Base-by-base conservation (phyloP, 2,113 vertebrate genomes). In the Octodon degus region DNA sequence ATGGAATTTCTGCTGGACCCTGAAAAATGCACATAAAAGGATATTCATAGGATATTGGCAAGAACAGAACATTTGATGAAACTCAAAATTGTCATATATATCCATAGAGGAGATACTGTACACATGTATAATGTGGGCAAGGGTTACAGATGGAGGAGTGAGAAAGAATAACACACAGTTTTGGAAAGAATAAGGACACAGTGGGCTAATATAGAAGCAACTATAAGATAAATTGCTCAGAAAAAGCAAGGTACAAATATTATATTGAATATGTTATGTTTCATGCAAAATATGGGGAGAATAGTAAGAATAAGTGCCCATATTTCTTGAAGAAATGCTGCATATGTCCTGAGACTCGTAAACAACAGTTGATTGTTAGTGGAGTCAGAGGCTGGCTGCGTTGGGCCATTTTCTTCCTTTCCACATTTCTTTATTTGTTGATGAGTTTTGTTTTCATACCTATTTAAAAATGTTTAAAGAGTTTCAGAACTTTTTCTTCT, bases 401-500 rank as follows among this genome's bases (percentile, higher is more conserved):
- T 63, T n/a, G 22, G 50, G 32, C 17, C 4, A 47, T 16, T 90
- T 63, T 76, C 79, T 7, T 40, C 2, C 24, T 89, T 93, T 72
- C n/a, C 65, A 14, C 20, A 53, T 68, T 70, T 94, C 89, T 92
- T 79, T 47, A 43, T 14, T 43, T 30, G 68, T 92, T 86, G 24
- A 84, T 95, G 58, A 82, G 0, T 77, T 79, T 20, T 82, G 34
- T 50, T 77, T 95, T 84, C 24, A 79, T 76, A 58, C 7, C n/a
- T 76, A 84, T 58, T 96, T 22, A 90, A 89, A 82, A 40, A 47
- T 53, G 83, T 91, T 34, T 8, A 30, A 74, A 97, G 62, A 77
- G 2, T 4, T 67, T 68, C 80, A 74, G 16, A 79, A 53, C 34
- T 60, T 70, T 63, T 90, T 47, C 58, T 62, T 67, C 13, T 65